These are phyloP conservation scores for Erethizon dorsatum DNA, from an alignment of 2,797 vertebrate genomes.

Conservation along the genomic window DNA sequence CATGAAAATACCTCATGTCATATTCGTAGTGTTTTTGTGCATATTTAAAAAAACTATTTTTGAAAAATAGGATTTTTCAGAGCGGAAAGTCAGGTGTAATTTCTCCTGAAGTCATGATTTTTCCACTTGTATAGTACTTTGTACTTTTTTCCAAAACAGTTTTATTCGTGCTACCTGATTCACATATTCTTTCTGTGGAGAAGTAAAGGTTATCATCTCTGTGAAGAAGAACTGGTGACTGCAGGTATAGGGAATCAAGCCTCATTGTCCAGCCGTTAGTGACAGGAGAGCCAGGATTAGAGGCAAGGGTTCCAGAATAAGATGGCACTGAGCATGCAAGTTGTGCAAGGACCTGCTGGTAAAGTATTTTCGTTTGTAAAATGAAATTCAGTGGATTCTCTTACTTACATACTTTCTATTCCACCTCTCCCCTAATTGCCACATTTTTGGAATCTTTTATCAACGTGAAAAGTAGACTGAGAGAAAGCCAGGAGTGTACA, in stretches of 20 bases:
- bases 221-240: neutral
- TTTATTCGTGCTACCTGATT: slow-evolving; percentile 20
- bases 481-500: neutral
- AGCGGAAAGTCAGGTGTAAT: neutral
- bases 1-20: neutral
- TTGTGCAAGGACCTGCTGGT: neutral
- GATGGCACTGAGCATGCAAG: neutral
- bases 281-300: neutral
- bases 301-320: neutral
- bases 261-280: neutral
- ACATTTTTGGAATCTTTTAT: neutral
- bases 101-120: neutral
- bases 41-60: neutral
- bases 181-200: neutral
- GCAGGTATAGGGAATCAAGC: neutral
- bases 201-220: neutral
- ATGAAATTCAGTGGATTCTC: slow-evolving; percentile 33
- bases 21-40: neutral
- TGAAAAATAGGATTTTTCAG: slow-evolving; percentile 56
- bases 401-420: neutral
- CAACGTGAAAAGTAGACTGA: neutral
- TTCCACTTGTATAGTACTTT: neutral
- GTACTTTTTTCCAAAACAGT: slow-evolving; percentile 6
- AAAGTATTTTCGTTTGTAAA: slow-evolving; percentile 58
- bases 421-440: neutral